phyloP scores from a whole-genome alignment of 1,140 invertebrate genomes.

The Anthonomus grandis region DNA sequence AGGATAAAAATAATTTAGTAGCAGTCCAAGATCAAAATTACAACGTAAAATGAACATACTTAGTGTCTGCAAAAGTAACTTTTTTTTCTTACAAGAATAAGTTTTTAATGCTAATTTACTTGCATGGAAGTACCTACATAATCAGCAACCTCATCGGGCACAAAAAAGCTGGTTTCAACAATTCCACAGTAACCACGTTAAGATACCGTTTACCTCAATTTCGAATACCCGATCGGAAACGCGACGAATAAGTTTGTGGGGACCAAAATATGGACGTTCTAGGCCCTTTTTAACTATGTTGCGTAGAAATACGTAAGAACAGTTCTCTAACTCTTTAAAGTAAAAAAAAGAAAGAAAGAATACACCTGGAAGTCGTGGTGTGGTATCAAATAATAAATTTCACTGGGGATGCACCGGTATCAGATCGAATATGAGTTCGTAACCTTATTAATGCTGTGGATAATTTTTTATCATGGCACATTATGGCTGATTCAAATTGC shows the following conservation, averaged over 20 bases:
- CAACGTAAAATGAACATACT: not conserved
- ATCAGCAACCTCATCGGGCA: too few species aligned
- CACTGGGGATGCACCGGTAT: not conserved
- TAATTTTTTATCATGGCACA: not conserved
- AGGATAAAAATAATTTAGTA: too few species aligned
- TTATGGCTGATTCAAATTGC: slow-evolving; percentile 42
- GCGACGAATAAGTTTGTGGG: too few species aligned
- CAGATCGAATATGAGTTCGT: not conserved
- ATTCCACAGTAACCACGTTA: not conserved
- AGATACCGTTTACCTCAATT: not conserved
- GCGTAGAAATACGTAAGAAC: not conserved
- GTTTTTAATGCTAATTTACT: not conserved
- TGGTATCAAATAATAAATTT: not conserved
- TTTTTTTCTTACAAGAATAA: too few species aligned
- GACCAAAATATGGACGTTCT: slow-evolving; percentile 1
- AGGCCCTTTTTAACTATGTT: not conserved
- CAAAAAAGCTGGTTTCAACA: too few species aligned
- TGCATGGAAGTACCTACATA: not conserved
- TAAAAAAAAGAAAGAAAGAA: not conserved
- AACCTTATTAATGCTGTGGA: not conserved
- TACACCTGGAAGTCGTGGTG: not conserved
- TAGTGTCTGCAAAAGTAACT: not conserved
- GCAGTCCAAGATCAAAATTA: not conserved
- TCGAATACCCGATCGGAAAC: not conserved
- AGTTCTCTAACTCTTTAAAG: not conserved